These are phyloP conservation scores for Drosophila suboccidentalis DNA, from an alignment of 2,888 invertebrate species.

Conservation along the genomic window DNA sequence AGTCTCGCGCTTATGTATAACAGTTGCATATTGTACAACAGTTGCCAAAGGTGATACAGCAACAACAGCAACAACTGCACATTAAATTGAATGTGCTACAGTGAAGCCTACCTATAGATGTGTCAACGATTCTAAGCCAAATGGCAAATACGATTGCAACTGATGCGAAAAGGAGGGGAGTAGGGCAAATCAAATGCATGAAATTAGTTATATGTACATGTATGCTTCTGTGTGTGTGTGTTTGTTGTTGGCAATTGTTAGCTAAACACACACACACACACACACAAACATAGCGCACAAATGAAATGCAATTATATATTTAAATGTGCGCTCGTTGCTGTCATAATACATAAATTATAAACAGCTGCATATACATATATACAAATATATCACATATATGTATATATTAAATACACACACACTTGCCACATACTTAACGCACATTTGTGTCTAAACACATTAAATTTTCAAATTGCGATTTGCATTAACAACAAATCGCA, in stretches of 20 bases:
- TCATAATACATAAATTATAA: slow-evolving; percentile 39
- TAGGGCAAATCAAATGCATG: background rate
- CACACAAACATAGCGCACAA: slow-evolving; percentile 13
- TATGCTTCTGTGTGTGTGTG: background rate
- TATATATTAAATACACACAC: slow-evolving; percentile 2
- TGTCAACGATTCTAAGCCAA: background rate
- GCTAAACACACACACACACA: slow-evolving; percentile 7
- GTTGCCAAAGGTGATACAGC: slow-evolving; percentile 22
- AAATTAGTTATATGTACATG: background rate
- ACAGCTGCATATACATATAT: background rate
- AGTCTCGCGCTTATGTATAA: slow-evolving; percentile 47
- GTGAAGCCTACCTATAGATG: background rate
- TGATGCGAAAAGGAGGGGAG: background rate
- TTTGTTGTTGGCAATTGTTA: slow-evolving; percentile 1
- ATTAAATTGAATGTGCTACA: slow-evolving; percentile 11
- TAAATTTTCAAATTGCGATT: slow-evolving; percentile 16
- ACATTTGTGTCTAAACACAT: slow-evolving; percentile 24
- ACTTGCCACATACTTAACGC: slow-evolving; percentile 17
- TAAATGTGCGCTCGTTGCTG: slow-evolving; percentile 19
- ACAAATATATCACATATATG: background rate
- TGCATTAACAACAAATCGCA: slow-evolving; percentile 35
- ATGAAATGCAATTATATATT: slow-evolving; percentile 54
- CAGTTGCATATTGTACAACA: slow-evolving; percentile 45
- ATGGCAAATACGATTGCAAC: background rate
- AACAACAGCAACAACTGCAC: background rate